Conservation (phyloP, 2,888 invertebrate genomes). For the Chrysina gloriosa region DNA sequence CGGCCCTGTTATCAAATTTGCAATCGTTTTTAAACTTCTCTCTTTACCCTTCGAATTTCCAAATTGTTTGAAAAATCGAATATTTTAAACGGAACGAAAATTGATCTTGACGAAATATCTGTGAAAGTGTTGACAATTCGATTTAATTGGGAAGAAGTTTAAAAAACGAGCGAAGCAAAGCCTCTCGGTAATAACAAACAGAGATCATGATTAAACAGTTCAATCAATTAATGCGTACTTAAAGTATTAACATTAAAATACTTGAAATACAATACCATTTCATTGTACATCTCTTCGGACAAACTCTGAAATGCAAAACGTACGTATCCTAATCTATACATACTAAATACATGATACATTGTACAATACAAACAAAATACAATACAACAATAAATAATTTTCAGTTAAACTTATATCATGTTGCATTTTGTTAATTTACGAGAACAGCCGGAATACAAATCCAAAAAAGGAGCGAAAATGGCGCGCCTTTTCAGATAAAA, state of each 20-base stretch:
- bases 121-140: not conserved
- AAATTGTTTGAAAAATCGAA: too few relatives aligned
- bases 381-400: conserved; percentile 22
- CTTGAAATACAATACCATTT: conserved; percentile 76
- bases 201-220: conserved; percentile 48
- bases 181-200: conserved; percentile 38
- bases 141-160: conserved; percentile 17
- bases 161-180: conserved; percentile 39
- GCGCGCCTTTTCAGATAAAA: too few relatives aligned
- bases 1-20: conserved; percentile 37
- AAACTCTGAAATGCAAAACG: conserved; percentile 80
- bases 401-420: too few relatives aligned
- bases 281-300: conserved; percentile 86
- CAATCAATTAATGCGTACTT: conserved; percentile 47
- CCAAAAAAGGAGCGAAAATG: too few relatives aligned
- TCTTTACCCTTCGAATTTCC: too few relatives aligned
- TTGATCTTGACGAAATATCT: not conserved
- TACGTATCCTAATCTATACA: conserved; percentile 43
- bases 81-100: too few relatives aligned
- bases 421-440: too few relatives aligned
- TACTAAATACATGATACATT: conserved; percentile 36
- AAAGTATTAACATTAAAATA: conserved; percentile 52
- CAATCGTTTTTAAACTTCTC: conserved; percentile 30
- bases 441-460: too few relatives aligned
- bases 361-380: conserved; percentile 25